Percentiles rank a stretch among this genome's conserved stretches.
These are phyloP conservation scores for Zalophus californianus DNA, from an alignment of 2,797 vertebrate genomes.

Conservation along the genomic window DNA sequence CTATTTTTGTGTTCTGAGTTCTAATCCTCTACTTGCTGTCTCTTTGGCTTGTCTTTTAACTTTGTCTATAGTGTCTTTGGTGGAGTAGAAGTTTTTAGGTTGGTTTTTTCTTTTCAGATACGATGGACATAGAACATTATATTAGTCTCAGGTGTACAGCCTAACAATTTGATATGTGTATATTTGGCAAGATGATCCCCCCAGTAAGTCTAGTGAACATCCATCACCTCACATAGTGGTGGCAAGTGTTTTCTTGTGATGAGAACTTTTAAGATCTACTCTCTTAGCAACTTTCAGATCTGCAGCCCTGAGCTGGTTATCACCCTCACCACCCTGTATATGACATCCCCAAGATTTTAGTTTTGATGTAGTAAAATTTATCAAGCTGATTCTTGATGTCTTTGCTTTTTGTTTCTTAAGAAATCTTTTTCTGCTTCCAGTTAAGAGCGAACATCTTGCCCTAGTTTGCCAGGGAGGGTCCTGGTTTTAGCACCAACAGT, in stretches of 20 bases:
- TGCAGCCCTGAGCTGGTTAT: accelerated
- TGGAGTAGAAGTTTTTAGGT: not conserved
- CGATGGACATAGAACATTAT: not conserved
- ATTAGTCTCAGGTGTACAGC: not conserved
- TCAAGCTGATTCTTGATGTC: not conserved
- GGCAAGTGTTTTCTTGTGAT: not conserved
- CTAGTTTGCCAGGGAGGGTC: accelerated
- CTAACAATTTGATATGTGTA: accelerated
- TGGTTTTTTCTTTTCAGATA: not conserved
- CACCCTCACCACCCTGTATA: accelerated
- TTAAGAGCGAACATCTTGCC: not conserved
- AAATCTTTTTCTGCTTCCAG: not conserved
- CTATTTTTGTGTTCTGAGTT: not conserved
- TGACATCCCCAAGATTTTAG: not conserved
- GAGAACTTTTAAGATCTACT: not conserved
- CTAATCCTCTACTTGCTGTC: not conserved
- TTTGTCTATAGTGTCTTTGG: not conserved
- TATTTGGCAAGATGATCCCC: not conserved
- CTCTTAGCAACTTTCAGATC: not conserved
- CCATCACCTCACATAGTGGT: not conserved
- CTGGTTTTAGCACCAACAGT: not conserved
- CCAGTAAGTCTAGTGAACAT: not conserved
- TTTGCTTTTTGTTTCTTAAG: not conserved
- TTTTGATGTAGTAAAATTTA: not conserved
- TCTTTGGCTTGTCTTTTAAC: not conserved